Evolutionary conservation across 1,140 invertebrate species (phyloP).

Genomic region (Temnothorax longispinosus): DNA sequence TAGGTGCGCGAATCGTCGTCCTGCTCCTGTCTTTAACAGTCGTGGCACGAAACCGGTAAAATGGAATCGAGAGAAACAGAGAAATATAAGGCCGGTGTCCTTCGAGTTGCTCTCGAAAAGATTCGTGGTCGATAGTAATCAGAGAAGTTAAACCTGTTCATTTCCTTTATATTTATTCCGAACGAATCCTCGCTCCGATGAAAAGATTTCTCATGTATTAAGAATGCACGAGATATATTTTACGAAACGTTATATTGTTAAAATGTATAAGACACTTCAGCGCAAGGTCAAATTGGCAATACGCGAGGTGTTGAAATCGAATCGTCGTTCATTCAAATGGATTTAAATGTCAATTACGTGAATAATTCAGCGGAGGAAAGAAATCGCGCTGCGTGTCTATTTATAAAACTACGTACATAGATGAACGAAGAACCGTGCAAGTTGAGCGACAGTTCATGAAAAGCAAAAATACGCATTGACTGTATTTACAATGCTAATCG

Average conservation of each 20-base stretch:
- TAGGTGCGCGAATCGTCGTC: neutral
- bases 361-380: neutral
- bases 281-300: neutral
- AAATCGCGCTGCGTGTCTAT: neutral
- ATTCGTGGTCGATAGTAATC: neutral
- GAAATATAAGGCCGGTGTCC: neutral
- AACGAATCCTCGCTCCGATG: neutral
- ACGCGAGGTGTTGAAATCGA: neutral
- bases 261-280: neutral
- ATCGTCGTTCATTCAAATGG: neutral
- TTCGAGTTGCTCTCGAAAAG: constrained; percentile 13
- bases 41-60: constrained; percentile 24
- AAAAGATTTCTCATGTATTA: neutral
- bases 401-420: neutral
- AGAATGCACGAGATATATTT: neutral
- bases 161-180: neutral
- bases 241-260: neutral
- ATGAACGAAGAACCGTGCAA: neutral
- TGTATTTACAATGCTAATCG: neutral
- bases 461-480: neutral
- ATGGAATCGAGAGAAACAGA: neutral
- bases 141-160: constrained; percentile 11
- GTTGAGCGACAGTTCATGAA: neutral
- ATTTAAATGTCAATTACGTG: constrained; percentile 11
- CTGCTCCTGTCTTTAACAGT: neutral